Conservation (phyloP, 1,140 invertebrate species). For the Bursaphelenchus mucronatus region DNA sequence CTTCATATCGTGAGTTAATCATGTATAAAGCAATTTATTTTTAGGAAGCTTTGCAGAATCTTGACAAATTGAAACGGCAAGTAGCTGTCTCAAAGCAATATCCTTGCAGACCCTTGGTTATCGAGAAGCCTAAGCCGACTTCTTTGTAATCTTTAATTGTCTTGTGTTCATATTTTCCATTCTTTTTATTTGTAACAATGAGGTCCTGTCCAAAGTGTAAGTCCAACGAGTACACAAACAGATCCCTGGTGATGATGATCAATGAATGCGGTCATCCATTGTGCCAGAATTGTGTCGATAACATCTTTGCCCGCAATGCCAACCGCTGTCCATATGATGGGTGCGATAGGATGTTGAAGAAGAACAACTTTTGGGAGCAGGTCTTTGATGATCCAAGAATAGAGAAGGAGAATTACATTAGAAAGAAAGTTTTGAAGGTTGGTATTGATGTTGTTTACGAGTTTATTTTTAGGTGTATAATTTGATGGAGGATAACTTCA, state of each 20-base stretch:
- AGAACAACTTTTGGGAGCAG: slow-evolving; percentile 85
- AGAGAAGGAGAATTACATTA: slow-evolving; percentile 94
- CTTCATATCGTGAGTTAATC: slow-evolving; percentile 36
- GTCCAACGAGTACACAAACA: slow-evolving; percentile 95
- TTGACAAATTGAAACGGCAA: slow-evolving; percentile 41
- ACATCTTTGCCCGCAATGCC: slow-evolving; percentile 87
- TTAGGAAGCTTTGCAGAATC: slow-evolving; percentile 32
- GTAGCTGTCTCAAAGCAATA: slow-evolving; percentile 26
- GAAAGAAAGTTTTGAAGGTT: slow-evolving; percentile 78
- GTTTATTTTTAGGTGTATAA: slow-evolving; percentile 70
- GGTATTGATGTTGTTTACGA: slow-evolving; percentile 12
- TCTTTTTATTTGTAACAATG: slow-evolving; percentile 63
- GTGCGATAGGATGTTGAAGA: slow-evolving; percentile 77
- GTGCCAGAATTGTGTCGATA: slow-evolving; percentile 92
- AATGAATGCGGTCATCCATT: slow-evolving; percentile 95
- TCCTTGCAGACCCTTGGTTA: slow-evolving; percentile 15
- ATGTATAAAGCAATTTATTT: slow-evolving; percentile 3
- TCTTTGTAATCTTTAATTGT: slow-evolving; percentile 6
- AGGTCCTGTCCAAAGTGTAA: slow-evolving; percentile 92
- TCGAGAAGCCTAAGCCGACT: slow-evolving; percentile 23
- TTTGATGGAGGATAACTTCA: slow-evolving; percentile 84
- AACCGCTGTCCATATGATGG: slow-evolving; percentile 76
- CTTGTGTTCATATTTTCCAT: slow-evolving; percentile 13
- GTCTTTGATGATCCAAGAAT: slow-evolving; percentile 90
- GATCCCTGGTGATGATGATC: slow-evolving; percentile 84